Percentiles rank a stretch among this genome's conserved stretches.
Conservation (phyloP, 2,113 vertebrate species). For the Oryctolagus cuniculus region mOryCun1.1 NC_091445.1:65807001-65807500, state of each 20-base stretch:
- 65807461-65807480: no score
- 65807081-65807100: not conserved
- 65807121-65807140: not conserved
- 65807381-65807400: no score
- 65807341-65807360: no score
- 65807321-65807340: no score
- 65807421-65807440: no score
- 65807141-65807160: not conserved
- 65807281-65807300: no score
- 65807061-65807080: not conserved
- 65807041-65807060: not conserved
- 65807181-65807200: not conserved
- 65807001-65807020: not conserved
- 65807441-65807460: no score
- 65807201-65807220: not conserved
- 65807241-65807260: not conserved
- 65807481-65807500: no score
- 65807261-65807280: not conserved
- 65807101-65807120: not conserved
- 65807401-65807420: no score
- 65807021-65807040: not conserved
- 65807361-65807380: no score
- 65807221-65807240: constrained; percentile 9
- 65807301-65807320: no score
- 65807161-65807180: not conserved